Evolutionary conservation across 2,797 vertebrate genomes (phyloP), one percentile per base, ranked within the genome.

Genomic region (Acrossocheilus fasciatus): DNA sequence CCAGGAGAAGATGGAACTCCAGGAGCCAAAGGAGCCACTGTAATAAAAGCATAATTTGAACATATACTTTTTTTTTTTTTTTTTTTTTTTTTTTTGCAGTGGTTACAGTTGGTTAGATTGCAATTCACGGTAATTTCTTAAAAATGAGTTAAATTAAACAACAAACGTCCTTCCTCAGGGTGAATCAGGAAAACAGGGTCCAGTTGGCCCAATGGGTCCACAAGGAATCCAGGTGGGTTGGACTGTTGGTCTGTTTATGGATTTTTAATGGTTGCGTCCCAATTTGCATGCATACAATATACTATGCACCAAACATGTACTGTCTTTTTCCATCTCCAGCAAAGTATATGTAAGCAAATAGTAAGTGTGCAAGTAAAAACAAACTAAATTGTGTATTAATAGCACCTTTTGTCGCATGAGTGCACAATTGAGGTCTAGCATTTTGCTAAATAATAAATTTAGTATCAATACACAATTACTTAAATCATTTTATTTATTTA

Each of bases 171-270:
- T 17, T 80, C 4, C 23, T 5, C 81, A 96, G 96, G 96, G 96
- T 80, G 94, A 92, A 79, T 80, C 92, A n/a, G 96, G 96, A 83
- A 96, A 96, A 92, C 94, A 94, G 85, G 96, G 96, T 2, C 94
- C 95, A 20, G 83, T 94, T 11, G 96, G 96, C 0, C 83, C 91
- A 43, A 85, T 84, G 8, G 96, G 96, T 64, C 89, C 91, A 10
- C 88, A 90, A 74, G 96, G 96, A 74, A 89, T 93, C 62, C 85
- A 94, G 90, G 96, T 96, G 73, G 94, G 91, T 87, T 6, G 43
- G 4, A 18, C 36, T 10, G 10, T 41, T 73, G 10, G 15, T 30
- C 54, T 59, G 34, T 36, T 34, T 77, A 47, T 41, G 30, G 34
- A 5, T 26, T 11, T 54, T 62, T 30, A 15, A n/a, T 45, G 11